Percentiles rank a stretch among this genome's conserved stretches.
Evolutionary conservation across 2,888 invertebrate species (phyloP).

Genomic region (Lymantria monacha): DNA sequence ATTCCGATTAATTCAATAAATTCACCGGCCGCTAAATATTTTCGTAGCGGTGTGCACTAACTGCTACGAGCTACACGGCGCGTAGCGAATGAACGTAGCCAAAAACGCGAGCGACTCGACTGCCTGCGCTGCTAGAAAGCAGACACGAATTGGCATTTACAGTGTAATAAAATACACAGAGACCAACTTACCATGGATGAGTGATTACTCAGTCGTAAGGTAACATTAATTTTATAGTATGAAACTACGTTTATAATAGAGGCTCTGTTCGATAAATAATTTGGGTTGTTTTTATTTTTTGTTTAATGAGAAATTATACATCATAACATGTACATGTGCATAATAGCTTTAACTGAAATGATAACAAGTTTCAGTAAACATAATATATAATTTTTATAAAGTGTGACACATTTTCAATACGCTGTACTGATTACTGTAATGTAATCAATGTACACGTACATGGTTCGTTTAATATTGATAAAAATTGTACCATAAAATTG

Average conservation of each 20-base stretch:
- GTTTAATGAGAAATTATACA: too few relatives aligned
- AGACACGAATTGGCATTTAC: slow-evolving; percentile 58
- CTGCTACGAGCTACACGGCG: slow-evolving; percentile 53
- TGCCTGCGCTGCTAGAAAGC: slow-evolving; percentile 61
- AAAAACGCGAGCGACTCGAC: slow-evolving; percentile 64
- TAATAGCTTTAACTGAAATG: too few relatives aligned
- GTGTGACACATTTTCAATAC: too few relatives aligned
- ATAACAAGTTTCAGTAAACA: too few relatives aligned
- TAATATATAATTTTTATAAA: too few relatives aligned
- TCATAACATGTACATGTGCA: too few relatives aligned
- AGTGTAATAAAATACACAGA: slow-evolving; percentile 45
- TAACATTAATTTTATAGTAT: slow-evolving; percentile 17
- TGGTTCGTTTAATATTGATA: too few relatives aligned
- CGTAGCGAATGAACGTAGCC: slow-evolving; percentile 68
- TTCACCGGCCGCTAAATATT: slow-evolving; percentile 46
- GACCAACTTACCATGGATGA: slow-evolving; percentile 32
- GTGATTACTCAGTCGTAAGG: slow-evolving; percentile 18
- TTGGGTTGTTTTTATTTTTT: too few relatives aligned
- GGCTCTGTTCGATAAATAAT: too few relatives aligned
- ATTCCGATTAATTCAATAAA: slow-evolving; percentile 43
- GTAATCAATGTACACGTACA: too few relatives aligned
- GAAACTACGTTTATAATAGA: background rate
- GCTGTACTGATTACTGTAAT: too few relatives aligned
- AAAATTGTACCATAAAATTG: too few relatives aligned
- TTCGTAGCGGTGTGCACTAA: slow-evolving; percentile 53